Base-by-base conservation (phyloP, 1,140 invertebrate genomes). In the Agrypnia vestita region DNA sequence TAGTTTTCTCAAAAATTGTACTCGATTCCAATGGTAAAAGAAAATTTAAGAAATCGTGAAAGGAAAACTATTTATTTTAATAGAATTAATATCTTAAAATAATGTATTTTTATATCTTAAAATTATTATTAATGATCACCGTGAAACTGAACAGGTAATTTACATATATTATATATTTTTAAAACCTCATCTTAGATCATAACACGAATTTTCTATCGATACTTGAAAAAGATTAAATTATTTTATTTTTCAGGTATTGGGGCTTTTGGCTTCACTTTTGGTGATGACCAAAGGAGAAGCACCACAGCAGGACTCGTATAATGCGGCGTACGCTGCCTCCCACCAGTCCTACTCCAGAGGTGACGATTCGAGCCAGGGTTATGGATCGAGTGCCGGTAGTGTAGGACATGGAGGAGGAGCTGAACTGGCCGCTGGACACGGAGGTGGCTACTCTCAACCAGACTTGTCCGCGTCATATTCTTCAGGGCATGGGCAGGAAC, bases 261-360 rank as follows among this genome's bases (percentile, higher is more conserved):
- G 46, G 3, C 47, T 53, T 53, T 53, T 72, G 13, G 69, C 49
- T 10, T 13, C 47, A n/a, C 10, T 72, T 12, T 53, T 53, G 10
- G 69, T 51, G 11, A 15, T 72, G 9, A 11, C 49, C 12, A 72
- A 72, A 11, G 69, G 69, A 51, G 69, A 72, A 47, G 69, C 69
- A 0, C 19, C 69, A 4, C 69, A 47, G 3, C 61, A 71, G 55
- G 75, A 77, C 43, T 77, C 75, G n/a, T 77, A 78, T 17, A 55
- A 51, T 6, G 49, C 53, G 12, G 78, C 55, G 8, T 80, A 78
- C 43, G 53, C 73, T 0, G 74, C 47, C 1, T 79, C 77, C 11
- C 77, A 79, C 13, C 77, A 53, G 19, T 0, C 69, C 15, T 82
- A 82, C 59, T 74, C 67, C 4, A 76, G 71, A 43, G 79, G 47